Evolutionary conservation across 92 coral and sea anemone genomes (phyloP), one percentile per base, ranked within the genome.

Genomic region (Parazoanthus swiftii): DNA sequence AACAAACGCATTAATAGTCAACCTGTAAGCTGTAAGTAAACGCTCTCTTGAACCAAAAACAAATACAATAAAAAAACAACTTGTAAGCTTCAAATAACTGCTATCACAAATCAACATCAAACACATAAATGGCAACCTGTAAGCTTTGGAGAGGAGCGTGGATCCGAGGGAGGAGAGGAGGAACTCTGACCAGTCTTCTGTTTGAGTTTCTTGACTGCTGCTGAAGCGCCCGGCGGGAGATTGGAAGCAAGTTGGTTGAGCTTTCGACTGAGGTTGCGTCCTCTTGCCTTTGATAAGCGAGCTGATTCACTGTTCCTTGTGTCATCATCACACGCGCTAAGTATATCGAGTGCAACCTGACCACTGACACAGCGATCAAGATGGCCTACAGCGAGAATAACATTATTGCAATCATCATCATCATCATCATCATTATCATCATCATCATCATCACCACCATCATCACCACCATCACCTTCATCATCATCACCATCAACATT

Each of bases 361-460:
- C 99, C 99, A 76, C 91, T 94, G 5, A 95, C 99, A 44, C 94
- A 93, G n/a, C 99, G 96, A 89, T 97, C 99, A 18, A 97, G 94
- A 85, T 92, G 98, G 46, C 98, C 99, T 97, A 37, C 43, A 26
- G 15, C 42, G 1, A 39, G 42, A 39, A 39, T 39, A 39, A 39
- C 4, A 39, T 39, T 39, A 39, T 4, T 39, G 4, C 4, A 39
- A 39, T 39, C 42, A 39, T 4, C 42, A 39, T 39, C 42, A 39
- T 39, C 0, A 39, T 39, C 42, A 39, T 1, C 42, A 39, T 4
- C 42, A 39, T 39, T 1, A 39, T 39, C 42, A 39, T 39, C 4
- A 39, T 4, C 42, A 39, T 2, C 42, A 39, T 39, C 42, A 39
- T 39, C 42, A 39, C 4, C 4, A 39, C 42, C 42, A 39, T 39